Evolutionary conservation across 2,888 invertebrate genomes (phyloP), one percentile per base, ranked within the genome.

Genomic region (Ommatoiulus sabulosus): DNA sequence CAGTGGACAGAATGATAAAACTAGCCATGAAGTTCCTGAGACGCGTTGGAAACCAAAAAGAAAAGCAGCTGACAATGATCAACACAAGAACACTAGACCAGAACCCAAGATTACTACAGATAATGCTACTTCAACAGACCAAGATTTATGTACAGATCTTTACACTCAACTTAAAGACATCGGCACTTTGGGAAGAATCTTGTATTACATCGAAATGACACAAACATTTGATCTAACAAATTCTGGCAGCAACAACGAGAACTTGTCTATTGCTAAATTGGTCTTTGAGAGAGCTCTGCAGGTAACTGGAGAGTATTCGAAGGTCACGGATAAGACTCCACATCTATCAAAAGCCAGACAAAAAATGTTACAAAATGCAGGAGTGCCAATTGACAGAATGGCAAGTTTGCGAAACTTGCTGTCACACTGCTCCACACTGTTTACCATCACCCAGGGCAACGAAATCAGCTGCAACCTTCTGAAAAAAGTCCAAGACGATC

Each of bases 231-330:
- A 63, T 63, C 4, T 63, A 3, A 63, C 63, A 63, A n/a, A n/a
- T 3, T 6, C n/a, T 17, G n/a, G 15, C 63, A 63, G 6, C 15
- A 8, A 12, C 10, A 52, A 10, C 12, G 12, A 52, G 15, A 63
- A 3, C 17, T n/a, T n/a, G n/a, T n/a, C n/a, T 6, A 63, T 63
- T 63, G 63, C 20, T n/a, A 63, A 63, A 63, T n/a, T 63, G n/a
- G 63, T 63, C 1, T n/a, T 63, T 17, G 63, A 63, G n/a, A 63
- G 63, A n/a, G 63, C 63, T 63, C n/a, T 63, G 63, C 63, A 63
- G 17, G 63, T 63, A 17, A n/a, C n/a, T n/a, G 63, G 63, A 63
- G 63, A 63, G n/a, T 63, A 63, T 63, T 20, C 17, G 7, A 63
- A 63, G 63, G n/a, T n/a, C 5, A n/a, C n/a, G 5, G 63, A 63